Evolutionary conservation across 2,888 invertebrate species (phyloP).

Genomic region (Adelognathus sp.): DNA sequence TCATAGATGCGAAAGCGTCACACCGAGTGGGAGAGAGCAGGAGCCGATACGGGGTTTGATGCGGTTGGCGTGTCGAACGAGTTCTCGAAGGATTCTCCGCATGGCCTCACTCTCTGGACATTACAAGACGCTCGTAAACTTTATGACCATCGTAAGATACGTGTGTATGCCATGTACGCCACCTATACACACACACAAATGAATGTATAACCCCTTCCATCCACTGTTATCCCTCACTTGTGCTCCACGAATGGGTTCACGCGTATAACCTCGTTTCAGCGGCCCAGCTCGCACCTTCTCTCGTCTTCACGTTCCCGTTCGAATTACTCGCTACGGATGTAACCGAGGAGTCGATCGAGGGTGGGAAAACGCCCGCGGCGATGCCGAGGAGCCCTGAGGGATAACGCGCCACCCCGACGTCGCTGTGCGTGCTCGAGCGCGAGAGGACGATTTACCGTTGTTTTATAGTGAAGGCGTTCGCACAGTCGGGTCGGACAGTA

Average conservation of each 20-base stretch:
- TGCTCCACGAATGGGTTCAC: neutral
- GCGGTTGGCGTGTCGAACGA: slow-evolving; percentile 28
- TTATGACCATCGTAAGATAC: slow-evolving; percentile 5
- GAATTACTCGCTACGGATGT: slow-evolving; percentile 20
- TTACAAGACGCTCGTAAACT: slow-evolving; percentile 49
- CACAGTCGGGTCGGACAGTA: neutral
- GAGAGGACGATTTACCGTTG: slow-evolving; percentile 32
- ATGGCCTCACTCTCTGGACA: slow-evolving; percentile 21
- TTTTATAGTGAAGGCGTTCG: slow-evolving; percentile 40
- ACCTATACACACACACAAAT: neutral
- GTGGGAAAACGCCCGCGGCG: neutral
- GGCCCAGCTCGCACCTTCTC: neutral
- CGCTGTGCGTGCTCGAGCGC: slow-evolving; percentile 10
- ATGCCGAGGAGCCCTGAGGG: neutral
- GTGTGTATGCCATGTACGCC: neutral
- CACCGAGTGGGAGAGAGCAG: neutral
- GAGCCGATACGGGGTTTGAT: slow-evolving; percentile 31
- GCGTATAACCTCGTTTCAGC: neutral
- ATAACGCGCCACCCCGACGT: neutral
- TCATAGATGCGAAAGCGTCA: too few species aligned
- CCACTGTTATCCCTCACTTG: neutral
- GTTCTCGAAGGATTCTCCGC: neutral
- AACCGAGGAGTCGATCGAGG: neutral
- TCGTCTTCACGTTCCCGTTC: slow-evolving; percentile 1
- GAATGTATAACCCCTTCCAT: neutral